A percentile compares a stretch with the other conserved stretches of the same genome.
Evolutionary conservation across 1,140 invertebrate genomes (phyloP).

Genomic region (Cydia amplana): DNA sequence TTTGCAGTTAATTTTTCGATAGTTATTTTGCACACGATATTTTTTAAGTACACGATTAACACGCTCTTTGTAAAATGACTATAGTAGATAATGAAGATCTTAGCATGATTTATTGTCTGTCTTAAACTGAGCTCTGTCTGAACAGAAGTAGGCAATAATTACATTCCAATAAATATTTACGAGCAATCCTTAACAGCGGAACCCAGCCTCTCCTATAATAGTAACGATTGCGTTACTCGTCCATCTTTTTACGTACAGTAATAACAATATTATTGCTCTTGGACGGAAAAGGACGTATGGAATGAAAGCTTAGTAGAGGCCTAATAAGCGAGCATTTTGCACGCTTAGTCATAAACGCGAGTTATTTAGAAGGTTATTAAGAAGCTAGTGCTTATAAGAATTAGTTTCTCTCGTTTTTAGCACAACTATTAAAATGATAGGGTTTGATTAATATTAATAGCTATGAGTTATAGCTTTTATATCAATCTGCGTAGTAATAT

Average conservation of each 20-base stretch:
- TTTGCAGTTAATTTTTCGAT: background rate
- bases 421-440: background rate
- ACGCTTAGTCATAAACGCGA: background rate
- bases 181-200: background rate
- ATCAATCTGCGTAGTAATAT: too few relatives aligned
- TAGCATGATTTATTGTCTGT: conserved; percentile 3
- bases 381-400: too few relatives aligned
- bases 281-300: background rate
- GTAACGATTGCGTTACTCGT: conserved; percentile 7
- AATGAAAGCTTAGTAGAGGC: background rate
- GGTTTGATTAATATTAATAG: too few relatives aligned
- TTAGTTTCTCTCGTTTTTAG: background rate
- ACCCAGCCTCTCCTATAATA: background rate
- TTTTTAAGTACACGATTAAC: conserved; percentile 3
- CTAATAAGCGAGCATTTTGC: background rate
- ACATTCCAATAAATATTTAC: conserved; percentile 21
- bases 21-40: background rate
- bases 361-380: background rate
- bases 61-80: background rate
- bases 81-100: background rate
- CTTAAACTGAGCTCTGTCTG: background rate
- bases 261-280: conserved; percentile 1
- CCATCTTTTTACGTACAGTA: conserved; percentile 6
- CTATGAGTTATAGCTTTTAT: too few relatives aligned
- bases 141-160: conserved; percentile 7